Evolutionary conservation across 1,140 invertebrate species (phyloP), one percentile per base, ranked within the genome.

Genomic region (Lepidostoma basale): DNA sequence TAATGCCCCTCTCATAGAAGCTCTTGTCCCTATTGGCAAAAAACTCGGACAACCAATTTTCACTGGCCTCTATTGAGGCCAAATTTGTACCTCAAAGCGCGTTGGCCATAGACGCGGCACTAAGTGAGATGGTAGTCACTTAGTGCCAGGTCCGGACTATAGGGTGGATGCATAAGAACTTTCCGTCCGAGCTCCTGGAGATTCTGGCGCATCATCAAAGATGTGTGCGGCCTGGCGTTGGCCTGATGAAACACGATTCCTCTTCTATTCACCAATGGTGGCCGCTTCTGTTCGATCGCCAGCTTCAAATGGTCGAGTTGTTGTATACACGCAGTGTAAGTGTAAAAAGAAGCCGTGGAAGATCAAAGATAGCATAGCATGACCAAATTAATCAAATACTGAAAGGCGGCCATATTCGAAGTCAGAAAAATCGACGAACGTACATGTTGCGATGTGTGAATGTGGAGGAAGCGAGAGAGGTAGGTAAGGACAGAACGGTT

Each of bases 281-380:
- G 42, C 42, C 42, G 42, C 42, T 45, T 45, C 42, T 45, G 42
- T 45, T 45, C 42, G 42, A 45, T 45, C 42, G 42, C 42, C 42
- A 45, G 42, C 42, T 45, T 45, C 42, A 45, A 45, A 45, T 18
- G 42, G 42, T 45, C 42, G 42, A 45, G 42, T 45, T 45, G 42
- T 45, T 45, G n/a, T n/a, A n/a, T n/a, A n/a, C n/a, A n/a, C n/a
- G n/a, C n/a, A n/a, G n/a, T n/a, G n/a, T n/a, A n/a, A n/a, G n/a
- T n/a, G n/a, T n/a, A n/a, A n/a, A n/a, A n/a, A n/a, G n/a, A n/a
- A n/a, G n/a, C n/a, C n/a, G n/a, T n/a, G n/a, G n/a, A n/a, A n/a
- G n/a, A n/a, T n/a, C n/a, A n/a, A n/a, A n/a, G n/a, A n/a, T n/a
- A n/a, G n/a, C n/a, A n/a, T n/a, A n/a, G n/a, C n/a, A n/a, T n/a